Base-by-base conservation (phyloP, 2,797 vertebrate species). In the Sebastes hubbsi region DNA sequence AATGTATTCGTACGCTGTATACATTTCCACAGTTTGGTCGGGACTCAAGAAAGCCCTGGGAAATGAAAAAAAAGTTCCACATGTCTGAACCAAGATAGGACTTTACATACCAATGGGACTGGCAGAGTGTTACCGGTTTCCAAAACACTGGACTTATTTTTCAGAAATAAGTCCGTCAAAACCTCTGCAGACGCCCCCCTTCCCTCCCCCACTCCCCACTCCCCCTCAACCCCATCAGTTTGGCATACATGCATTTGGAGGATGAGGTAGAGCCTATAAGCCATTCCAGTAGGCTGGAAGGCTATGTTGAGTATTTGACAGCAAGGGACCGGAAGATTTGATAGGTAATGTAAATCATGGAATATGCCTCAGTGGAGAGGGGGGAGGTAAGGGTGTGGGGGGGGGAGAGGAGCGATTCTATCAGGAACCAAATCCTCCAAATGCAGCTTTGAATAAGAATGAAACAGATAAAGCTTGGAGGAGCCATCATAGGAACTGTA, bases 361-460 rank as follows among this genome's bases (percentile, higher is more conserved):
- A 87, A 86, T 82, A 81, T 79, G 86, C 87, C 70, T 89, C 76
- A 72, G 71, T 76, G 78, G 63, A 80, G 74, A 82, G 64, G 71
- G 38, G 49, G 42, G 75, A 46, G 42, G 42, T 46, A 46, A 1
- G 11, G 25, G 16, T 3, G 14, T 6, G 27, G 65, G 69, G 22
- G 22, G 22, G 22, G 22, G 63, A 83, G 81, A 32, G 4, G 78
- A 83, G 87, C 1, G 73, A 87, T 93, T 85, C 85, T 84, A 91
- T 94, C 91, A 82, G 72, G 75, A 82, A 62, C 84, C 88, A 89
- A 93, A 93, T 91, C 90, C 91, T 87, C 80, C 80, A 92, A 89
- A 93, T 90, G 84, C 85, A 84, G 85, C 87, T 91, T 89, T 92
- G 91, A 93, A 92, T 92, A 81, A 87, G 79, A 93, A 91, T 92